Evolutionary conservation across 2,113 vertebrate species (phyloP), one percentile per base, ranked within the genome.

Genomic region (Acrocephalus kingi): DNA sequence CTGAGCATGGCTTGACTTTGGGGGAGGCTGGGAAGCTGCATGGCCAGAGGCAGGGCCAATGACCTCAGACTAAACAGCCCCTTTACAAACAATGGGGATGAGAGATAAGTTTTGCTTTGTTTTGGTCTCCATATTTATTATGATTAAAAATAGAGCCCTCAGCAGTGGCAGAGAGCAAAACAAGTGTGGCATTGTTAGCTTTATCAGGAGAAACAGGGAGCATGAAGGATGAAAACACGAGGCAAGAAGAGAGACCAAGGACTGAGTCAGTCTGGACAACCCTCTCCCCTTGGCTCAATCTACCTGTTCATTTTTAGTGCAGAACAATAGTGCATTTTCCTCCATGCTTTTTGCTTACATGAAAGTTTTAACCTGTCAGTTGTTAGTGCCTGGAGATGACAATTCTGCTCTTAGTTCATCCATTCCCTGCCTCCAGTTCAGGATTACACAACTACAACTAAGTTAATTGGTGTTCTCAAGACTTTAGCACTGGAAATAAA

Each of bases 101-200:
- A 91, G 75, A 84, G 94, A 96, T 96, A 95, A 96, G 84, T 93
- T 94, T 73, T 75, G 51, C 85, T 96, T 93, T 96, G 89, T 95
- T 94, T 95, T 84, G 67, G 54, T 69, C 91, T 86, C 66, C 16
- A 2, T 67, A 54, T 89, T 90, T 90, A 63, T 73, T 76, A 71
- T 2, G 39, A 91, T 93, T 96, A 96, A 96, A 96, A 96, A 96
- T 96, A 97, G 94, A 97, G 54, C n/a, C 75, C 48, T 94, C 52
- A 5, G 41, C 49, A 48, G 52, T 14, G 0, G 27, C 52, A 59
- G 46, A 49, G 78, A 94, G 82, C 84, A 96, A 96, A 97, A 97
- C 93, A 96, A 96, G 62, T 46, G 16, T 2, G 2, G 46, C 59
- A 95, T 91, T 94, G 89, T 96, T 89, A 90, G 75, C 46, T 94